Base-by-base conservation (phyloP, 2,797 vertebrate genomes). In the Stomatorhinus walkeri region DNA sequence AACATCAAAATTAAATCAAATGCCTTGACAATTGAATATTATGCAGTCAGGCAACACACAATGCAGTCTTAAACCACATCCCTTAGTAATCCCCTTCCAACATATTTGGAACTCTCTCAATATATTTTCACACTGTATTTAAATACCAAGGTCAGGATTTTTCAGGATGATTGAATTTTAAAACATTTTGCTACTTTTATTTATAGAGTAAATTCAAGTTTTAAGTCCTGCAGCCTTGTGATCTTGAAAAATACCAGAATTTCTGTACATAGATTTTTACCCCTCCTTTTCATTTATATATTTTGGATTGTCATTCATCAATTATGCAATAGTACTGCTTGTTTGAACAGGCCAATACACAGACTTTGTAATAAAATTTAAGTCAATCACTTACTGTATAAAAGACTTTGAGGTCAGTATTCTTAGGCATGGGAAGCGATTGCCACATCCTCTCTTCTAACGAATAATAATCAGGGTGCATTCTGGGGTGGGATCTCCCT, bases 21-120 rank as follows among this genome's bases (percentile, higher is more conserved):
- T 61, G 76, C 52, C 54, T 86, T 88, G 87, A 89, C 90, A 88
- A 5, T 90, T 88, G 90, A 89, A 92, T 89, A 89, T 91, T 52
- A 48, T 89, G 56, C 64, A 81, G 84, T 89, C 40, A 51, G 76
- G 72, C 10, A 22, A 85, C 79, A 72, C 48, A 22, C 79, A 28
- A 28, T 81, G 24, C 43, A 49, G 61, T 48, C 79, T 89, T 86
- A 87, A 79, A 68, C 9, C 24, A 59, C 76, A 64, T 81, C 84
- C 64, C 10, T 32, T 14, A 59, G 51, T 79, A 87, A 89, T 64
- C 54, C 46, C 43, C 76, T 51, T 28, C 76, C 54, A 54, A 32
- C 28, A 32, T 32, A 32, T 32, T 32, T 32, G 28, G 28, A 32
- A 32, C 28, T 32, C 28, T 32, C 28, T 32, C 28, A 32, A 32